Conservation (phyloP, 1,140 invertebrate genomes). For the Pentalonia nigronervosa region DNA sequence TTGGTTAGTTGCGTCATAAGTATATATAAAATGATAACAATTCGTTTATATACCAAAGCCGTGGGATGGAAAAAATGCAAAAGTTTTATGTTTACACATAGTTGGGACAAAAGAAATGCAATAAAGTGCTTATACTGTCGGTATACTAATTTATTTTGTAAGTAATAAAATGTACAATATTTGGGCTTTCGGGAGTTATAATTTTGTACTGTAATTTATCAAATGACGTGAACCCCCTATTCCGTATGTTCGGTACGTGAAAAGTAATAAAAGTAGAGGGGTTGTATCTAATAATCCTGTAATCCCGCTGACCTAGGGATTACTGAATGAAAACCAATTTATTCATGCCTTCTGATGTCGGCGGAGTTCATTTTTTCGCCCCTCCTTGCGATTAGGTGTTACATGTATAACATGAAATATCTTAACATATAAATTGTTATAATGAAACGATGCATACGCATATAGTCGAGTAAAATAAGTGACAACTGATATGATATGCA, state of each 20-base stretch:
- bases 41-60: not conserved
- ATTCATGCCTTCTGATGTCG: slow-evolving; percentile 54
- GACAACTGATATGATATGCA: not conserved
- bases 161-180: slow-evolving; percentile 55
- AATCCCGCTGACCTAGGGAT: slow-evolving; percentile 55
- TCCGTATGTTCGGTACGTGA: not conserved
- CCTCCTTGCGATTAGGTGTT: slow-evolving; percentile 8
- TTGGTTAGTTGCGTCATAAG: not conserved
- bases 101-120: slow-evolving; percentile 23
- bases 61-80: not conserved
- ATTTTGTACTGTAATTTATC: slow-evolving; percentile 56
- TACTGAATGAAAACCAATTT: slow-evolving; percentile 58
- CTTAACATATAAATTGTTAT: slow-evolving; percentile 44
- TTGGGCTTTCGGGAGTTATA: slow-evolving; percentile 42
- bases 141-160: slow-evolving; percentile 51
- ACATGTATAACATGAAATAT: slow-evolving; percentile 25
- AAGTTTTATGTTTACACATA: slow-evolving; percentile 1
- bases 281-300: slow-evolving; percentile 54
- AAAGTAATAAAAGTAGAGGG: slow-evolving; percentile 56
- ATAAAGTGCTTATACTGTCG: slow-evolving; percentile 46
- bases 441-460: not conserved
- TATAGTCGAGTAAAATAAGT: not conserved
- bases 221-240: slow-evolving; percentile 28
- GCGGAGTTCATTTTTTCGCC: slow-evolving; percentile 48
- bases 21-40: slow-evolving; percentile 29